These are phyloP conservation scores for Trachelus stipa DNA, from an alignment of 2,888 invertebrate species.

Conservation along the genomic window DNA sequence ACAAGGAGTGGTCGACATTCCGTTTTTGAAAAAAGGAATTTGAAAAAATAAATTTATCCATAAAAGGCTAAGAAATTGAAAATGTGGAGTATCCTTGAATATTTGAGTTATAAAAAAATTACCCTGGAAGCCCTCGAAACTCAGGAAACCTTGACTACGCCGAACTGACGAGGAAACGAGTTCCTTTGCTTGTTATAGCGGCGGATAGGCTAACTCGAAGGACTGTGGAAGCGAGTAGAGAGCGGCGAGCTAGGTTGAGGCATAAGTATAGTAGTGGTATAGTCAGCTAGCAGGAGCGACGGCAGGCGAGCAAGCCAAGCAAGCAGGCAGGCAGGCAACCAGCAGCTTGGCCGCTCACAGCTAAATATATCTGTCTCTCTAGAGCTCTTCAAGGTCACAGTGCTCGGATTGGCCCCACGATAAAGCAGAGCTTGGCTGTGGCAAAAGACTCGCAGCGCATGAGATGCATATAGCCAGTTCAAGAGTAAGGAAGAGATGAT, in stretches of 20 bases:
- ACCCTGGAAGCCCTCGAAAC: background rate
- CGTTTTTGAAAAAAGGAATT: background rate
- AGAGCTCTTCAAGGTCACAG: conserved; percentile 52
- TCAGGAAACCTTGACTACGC: background rate
- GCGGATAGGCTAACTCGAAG: background rate
- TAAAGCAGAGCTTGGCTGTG: conserved; percentile 35
- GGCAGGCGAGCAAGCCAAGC: background rate
- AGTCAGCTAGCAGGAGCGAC: conserved; percentile 3
- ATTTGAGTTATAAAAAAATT: background rate
- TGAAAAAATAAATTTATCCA: background rate
- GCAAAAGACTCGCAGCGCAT: background rate
- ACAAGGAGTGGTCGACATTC: background rate
- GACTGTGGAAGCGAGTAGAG: conserved; percentile 1
- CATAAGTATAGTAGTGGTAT: background rate
- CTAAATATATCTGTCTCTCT: conserved; percentile 52
- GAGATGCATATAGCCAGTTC: background rate
- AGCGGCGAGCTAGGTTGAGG: background rate
- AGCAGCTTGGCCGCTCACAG: conserved; percentile 38
- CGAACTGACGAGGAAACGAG: background rate
- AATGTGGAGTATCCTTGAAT: background rate
- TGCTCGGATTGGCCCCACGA: conserved; percentile 48
- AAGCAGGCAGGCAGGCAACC: background rate
- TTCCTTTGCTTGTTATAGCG: background rate
- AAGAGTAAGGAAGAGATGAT: background rate
- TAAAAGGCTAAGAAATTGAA: background rate